Evolutionary conservation across 1,140 invertebrate species (phyloP).

Genomic region (Drosophila busckii): DNA sequence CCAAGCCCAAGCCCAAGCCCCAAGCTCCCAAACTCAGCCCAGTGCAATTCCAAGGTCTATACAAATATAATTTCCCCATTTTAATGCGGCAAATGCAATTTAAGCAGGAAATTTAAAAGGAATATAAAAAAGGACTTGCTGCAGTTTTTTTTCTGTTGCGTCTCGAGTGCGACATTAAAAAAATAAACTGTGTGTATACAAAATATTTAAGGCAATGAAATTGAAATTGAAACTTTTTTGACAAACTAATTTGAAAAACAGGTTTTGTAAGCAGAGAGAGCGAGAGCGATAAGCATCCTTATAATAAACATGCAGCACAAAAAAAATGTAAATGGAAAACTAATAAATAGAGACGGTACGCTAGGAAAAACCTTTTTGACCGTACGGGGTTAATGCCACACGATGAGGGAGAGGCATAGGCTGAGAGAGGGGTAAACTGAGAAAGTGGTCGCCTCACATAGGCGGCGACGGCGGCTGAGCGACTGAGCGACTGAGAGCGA

Average conservation of each 20-base stretch:
- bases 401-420: background rate
- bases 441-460: constrained; percentile 33
- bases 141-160: constrained; percentile 18
- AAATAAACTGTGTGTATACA: constrained; percentile 1
- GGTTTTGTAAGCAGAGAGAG: constrained; percentile 24
- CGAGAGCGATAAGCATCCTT: constrained; percentile 46
- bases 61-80: constrained; percentile 44
- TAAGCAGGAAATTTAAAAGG: constrained; percentile 21
- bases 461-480: background rate
- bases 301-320: background rate
- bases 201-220: constrained; percentile 18
- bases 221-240: constrained; percentile 22
- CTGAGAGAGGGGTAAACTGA: background rate
- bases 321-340: constrained; percentile 49
- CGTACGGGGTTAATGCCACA: constrained; percentile 22
- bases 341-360: constrained; percentile 38
- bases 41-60: constrained; percentile 23
- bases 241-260: constrained; percentile 57
- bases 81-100: constrained; percentile 53
- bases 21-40: background rate
- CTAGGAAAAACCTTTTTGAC: constrained; percentile 2
- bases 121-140: background rate
- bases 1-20: background rate
- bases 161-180: background rate
- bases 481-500: constrained; percentile 15